Evolutionary conservation across 2,888 invertebrate genomes (phyloP).

Genomic region (Chaitophorus viminalis): DNA sequence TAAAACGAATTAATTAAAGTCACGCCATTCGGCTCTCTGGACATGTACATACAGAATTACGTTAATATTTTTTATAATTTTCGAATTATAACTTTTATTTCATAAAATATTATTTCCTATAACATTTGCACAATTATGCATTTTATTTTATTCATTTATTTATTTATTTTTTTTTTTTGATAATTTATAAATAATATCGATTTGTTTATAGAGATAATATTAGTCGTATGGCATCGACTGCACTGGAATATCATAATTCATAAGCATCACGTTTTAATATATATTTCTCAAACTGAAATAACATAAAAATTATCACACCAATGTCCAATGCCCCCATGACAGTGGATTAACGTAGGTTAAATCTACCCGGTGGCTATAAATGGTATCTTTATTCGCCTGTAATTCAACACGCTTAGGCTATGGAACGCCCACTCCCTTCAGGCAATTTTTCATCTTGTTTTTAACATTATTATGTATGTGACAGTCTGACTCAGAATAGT

Average conservation of each 20-base stretch:
- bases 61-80: conserved; percentile 29
- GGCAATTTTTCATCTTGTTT: neutral
- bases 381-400: conserved; percentile 17
- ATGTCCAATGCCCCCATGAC: neutral
- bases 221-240: neutral
- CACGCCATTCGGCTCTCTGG: neutral
- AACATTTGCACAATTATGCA: neutral
- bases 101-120: neutral
- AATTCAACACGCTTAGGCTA: conserved; percentile 35
- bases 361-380: conserved; percentile 9
- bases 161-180: neutral
- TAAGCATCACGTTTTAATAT: neutral
- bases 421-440: neutral
- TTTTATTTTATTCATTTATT: too few relatives aligned
- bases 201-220: neutral
- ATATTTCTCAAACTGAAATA: neutral
- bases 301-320: neutral
- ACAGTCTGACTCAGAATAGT: neutral
- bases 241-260: neutral
- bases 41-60: neutral
- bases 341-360: neutral
- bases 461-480: conserved; percentile 8
- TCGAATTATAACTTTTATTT: conserved; percentile 25
- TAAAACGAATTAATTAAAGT: conserved; percentile 35
- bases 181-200: neutral